These are phyloP conservation scores for Acrocera orbiculus DNA, from an alignment of 2,888 invertebrate species.

Conservation along the genomic window DNA sequence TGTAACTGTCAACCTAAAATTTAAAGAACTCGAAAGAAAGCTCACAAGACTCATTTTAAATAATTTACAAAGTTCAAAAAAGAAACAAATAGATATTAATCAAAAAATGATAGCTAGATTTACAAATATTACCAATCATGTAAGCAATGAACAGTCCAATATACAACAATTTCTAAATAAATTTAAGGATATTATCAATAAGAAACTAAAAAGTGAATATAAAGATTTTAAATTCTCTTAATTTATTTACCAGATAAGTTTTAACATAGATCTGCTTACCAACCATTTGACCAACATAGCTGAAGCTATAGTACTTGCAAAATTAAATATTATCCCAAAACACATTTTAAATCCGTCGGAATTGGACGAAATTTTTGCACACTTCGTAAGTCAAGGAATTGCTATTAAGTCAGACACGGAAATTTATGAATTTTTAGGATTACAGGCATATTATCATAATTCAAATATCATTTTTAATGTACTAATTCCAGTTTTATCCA, in stretches of 20 bases:
- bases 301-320: constrained; percentile 10
- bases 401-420: too few species aligned
- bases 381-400: too few species aligned
- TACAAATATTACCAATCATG: constrained; percentile 10
- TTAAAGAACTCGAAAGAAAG: too few species aligned
- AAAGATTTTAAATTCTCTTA: constrained; percentile 1
- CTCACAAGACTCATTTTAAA: background rate
- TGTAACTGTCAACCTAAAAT: too few species aligned
- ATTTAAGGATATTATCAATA: constrained; percentile 5
- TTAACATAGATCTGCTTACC: constrained; percentile 9
- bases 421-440: too few species aligned
- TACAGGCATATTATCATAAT: too few species aligned
- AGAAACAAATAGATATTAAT: constrained; percentile 5
- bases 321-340: constrained; percentile 10
- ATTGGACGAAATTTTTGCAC: too few species aligned
- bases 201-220: constrained; percentile 1
- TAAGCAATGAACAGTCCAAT: constrained; percentile 8
- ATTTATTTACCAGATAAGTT: constrained; percentile 5
- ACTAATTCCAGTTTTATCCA: too few species aligned
- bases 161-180: constrained; percentile 4
- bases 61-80: constrained; percentile 4
- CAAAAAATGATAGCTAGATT: constrained; percentile 8
- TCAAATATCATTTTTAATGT: too few species aligned
- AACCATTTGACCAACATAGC: constrained; percentile 8
- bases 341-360: constrained; percentile 9